Percentiles rank a stretch among this genome's conserved stretches.
Evolutionary conservation across 2,797 vertebrate genomes (phyloP).

Genomic region (Pogonophryne albipinna): DNA sequence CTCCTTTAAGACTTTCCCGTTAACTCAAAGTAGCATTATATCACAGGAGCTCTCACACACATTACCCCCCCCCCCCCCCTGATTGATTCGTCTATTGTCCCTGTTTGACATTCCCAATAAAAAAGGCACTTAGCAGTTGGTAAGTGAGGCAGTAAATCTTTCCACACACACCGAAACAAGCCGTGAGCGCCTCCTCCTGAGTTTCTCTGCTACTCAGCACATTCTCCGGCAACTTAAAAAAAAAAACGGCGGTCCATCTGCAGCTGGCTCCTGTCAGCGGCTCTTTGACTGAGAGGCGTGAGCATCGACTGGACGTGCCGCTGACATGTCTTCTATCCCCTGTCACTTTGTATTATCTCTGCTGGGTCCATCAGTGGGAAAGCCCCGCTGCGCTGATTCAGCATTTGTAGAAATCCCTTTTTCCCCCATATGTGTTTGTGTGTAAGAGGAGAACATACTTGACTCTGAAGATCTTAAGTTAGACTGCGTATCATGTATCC

Average conservation of each 20-base stretch:
- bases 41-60: background rate
- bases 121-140: slow-evolving; percentile 47
- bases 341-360: slow-evolving; percentile 51
- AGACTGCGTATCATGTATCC: background rate
- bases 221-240: slow-evolving; percentile 1
- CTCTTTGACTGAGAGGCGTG: slow-evolving; percentile 39
- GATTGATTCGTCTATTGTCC: slow-evolving; percentile 20
- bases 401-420: background rate
- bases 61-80: background rate
- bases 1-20: background rate
- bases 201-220: slow-evolving; percentile 20
- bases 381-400: background rate
- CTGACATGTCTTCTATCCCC: slow-evolving; percentile 45
- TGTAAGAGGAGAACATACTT: background rate
- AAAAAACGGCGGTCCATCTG: background rate
- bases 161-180: background rate
- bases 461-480: background rate
- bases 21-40: background rate
- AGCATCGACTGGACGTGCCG: slow-evolving; percentile 43
- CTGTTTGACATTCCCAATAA: slow-evolving; percentile 43
- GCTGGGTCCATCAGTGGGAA: slow-evolving; percentile 15
- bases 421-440: background rate
- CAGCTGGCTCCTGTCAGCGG: slow-evolving; percentile 47
- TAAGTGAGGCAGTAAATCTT: slow-evolving; percentile 49
- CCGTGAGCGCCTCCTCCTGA: slow-evolving; percentile 40